These are phyloP conservation scores for Bothrops jararaca DNA, from an alignment of 2,113 vertebrate species.

Conservation along the genomic window DNA sequence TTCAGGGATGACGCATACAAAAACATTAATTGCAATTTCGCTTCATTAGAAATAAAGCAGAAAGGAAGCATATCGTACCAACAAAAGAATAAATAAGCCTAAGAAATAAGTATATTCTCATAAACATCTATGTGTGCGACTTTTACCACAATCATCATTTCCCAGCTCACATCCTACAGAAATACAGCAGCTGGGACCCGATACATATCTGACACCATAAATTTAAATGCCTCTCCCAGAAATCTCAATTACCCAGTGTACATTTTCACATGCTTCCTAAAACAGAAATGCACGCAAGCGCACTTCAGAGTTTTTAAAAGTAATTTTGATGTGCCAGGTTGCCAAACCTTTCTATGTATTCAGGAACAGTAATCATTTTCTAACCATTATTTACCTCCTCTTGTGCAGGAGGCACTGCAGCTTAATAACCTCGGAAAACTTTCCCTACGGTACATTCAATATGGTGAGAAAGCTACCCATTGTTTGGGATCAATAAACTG, in stretches of 20 bases:
- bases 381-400: not conserved
- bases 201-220: not conserved
- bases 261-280: not conserved
- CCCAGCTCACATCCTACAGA: not conserved
- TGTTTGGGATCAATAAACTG: conserved; percentile 7
- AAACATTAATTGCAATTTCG: not conserved
- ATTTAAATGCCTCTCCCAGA: not conserved
- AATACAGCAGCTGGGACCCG: not conserved
- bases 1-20: not conserved
- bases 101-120: not conserved
- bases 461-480: not conserved
- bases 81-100: not conserved
- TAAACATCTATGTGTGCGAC: not conserved
- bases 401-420: not conserved
- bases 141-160: not conserved
- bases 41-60: not conserved
- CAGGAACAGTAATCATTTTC: not conserved
- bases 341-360: not conserved
- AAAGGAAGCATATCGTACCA: not conserved
- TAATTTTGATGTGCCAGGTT: not conserved
- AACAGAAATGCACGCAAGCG: conserved; percentile 46
- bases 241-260: not conserved
- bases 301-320: conserved; percentile 36
- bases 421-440: not conserved
- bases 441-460: accelerated